phyloP scores from a whole-genome alignment of 2,888 invertebrate genomes.

The Graphium colonna region DNA sequence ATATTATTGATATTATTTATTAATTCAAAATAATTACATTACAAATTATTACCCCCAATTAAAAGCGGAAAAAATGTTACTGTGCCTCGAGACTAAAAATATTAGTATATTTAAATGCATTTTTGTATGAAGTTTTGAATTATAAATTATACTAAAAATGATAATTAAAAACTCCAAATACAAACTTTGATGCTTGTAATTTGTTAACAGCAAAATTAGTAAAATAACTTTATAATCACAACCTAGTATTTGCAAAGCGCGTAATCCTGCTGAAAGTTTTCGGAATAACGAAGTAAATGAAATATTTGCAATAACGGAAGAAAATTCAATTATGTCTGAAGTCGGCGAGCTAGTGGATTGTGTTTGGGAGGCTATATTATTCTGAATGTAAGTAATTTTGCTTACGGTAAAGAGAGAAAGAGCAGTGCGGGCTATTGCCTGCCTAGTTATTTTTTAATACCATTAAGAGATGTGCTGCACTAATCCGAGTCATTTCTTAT shows the following conservation, averaged over 20 bases:
- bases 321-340: constrained; percentile 7
- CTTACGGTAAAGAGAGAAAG: constrained; percentile 44
- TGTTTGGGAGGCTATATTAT: background rate
- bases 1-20: no score
- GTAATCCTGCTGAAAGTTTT: background rate
- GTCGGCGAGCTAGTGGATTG: background rate
- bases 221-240: background rate
- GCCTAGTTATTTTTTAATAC: constrained; percentile 39
- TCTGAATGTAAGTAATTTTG: constrained; percentile 7
- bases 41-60: no score
- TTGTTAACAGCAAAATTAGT: background rate
- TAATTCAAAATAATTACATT: no score
- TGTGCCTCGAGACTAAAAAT: no score
- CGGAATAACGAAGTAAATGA: constrained; percentile 1
- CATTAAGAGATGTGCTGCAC: constrained; percentile 36
- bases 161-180: no score
- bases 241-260: background rate
- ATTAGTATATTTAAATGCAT: no score
- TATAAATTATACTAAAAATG: no score
- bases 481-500: constrained; percentile 24
- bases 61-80: no score
- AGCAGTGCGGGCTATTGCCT: constrained; percentile 28
- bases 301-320: background rate
- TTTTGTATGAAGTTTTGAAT: no score
- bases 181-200: no score